A percentile compares a stretch with the other conserved stretches of the same genome.
These are phyloP conservation scores for Sisyra terminalis DNA, from an alignment of 2,888 invertebrate genomes.

Conservation along the genomic window DNA sequence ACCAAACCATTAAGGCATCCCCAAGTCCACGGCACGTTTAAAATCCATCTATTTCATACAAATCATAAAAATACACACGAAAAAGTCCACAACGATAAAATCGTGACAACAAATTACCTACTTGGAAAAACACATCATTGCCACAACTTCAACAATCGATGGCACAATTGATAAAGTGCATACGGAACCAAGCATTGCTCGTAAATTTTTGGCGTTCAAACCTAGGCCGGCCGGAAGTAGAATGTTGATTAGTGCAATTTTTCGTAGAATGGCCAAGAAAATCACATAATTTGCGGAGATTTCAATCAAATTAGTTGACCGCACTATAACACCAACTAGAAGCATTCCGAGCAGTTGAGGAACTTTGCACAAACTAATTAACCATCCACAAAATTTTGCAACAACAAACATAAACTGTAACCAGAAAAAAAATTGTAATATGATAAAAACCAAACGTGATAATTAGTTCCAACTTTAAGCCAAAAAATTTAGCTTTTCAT, in stretches of 20 bases:
- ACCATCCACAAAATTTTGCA: conserved; percentile 16
- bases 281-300: conserved; percentile 27
- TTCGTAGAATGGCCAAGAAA: conserved; percentile 32
- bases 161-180: conserved; percentile 40
- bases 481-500: no score
- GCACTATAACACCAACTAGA: conserved; percentile 35
- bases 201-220: conserved; percentile 38
- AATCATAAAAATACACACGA: no score
- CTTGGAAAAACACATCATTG: conserved; percentile 29
- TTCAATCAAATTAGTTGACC: conserved; percentile 30
- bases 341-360: conserved; percentile 48
- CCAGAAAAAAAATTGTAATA: no score
- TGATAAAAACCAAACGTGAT: no score
- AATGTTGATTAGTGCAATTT: conserved; percentile 44
- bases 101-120: no score
- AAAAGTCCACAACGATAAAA: no score
- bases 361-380: conserved; percentile 16
- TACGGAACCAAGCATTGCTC: conserved; percentile 33
- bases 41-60: conserved; percentile 28
- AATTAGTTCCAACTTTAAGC: no score
- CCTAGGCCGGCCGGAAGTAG: conserved; percentile 48
- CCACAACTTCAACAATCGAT: conserved; percentile 36
- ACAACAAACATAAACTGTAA: conserved; percentile 17
- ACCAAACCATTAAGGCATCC: conserved; percentile 35
- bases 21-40: conserved; percentile 45